Conservation (phyloP, 2,888 invertebrate species). For the Archaeoteleia sp. region DNA sequence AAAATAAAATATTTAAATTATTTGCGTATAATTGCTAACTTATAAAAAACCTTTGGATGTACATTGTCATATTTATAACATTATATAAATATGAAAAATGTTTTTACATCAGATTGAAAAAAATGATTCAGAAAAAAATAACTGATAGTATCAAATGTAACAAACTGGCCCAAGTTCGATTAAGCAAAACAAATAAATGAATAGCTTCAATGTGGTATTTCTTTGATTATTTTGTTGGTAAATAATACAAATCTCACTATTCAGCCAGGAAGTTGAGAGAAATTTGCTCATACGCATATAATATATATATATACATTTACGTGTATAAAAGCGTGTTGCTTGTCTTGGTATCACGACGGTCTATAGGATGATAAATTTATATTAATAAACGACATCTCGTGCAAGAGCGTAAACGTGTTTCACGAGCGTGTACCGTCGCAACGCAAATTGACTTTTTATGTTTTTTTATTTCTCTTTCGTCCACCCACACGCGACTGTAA, state of each 20-base stretch:
- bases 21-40: too few species aligned
- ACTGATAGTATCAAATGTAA: too few species aligned
- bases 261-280: slow-evolving; percentile 4
- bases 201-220: too few species aligned
- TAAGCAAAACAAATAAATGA: too few species aligned
- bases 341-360: slow-evolving; percentile 26
- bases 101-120: too few species aligned
- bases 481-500: slow-evolving; percentile 23
- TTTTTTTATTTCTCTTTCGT: neutral
- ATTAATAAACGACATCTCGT: slow-evolving; percentile 28
- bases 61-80: too few species aligned
- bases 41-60: too few species aligned
- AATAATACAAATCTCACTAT: slow-evolving; percentile 26
- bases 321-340: slow-evolving; percentile 3
- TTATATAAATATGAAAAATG: too few species aligned
- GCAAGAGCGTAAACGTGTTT: slow-evolving; percentile 22
- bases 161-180: too few species aligned
- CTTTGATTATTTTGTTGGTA: too few species aligned
- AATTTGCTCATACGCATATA: slow-evolving; percentile 1
- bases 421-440: slow-evolving; percentile 11
- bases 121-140: too few species aligned
- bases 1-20: too few species aligned
- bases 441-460: slow-evolving; percentile 12
- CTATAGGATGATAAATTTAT: slow-evolving; percentile 27
- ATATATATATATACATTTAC: neutral